These are phyloP conservation scores for Lontra canadensis DNA, from an alignment of 2,113 vertebrate species.

Conservation along the genomic window DNA sequence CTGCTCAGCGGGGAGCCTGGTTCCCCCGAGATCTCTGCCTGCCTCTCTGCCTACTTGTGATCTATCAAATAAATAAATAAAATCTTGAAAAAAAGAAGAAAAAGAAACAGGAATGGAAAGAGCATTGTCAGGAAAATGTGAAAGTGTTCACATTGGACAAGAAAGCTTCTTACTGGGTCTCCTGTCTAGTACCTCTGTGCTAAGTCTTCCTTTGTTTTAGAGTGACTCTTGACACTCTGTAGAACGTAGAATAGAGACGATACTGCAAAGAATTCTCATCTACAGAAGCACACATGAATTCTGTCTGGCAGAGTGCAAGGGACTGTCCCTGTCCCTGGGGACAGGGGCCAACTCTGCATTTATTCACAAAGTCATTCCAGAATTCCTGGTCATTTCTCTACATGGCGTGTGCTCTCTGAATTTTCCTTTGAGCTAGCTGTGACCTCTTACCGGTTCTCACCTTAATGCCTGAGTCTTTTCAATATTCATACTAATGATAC, in stretches of 20 bases:
- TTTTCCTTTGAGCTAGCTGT: not conserved
- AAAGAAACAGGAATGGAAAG: not conserved
- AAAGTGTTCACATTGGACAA: not conserved
- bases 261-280: too few species aligned
- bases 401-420: rapidly evolving
- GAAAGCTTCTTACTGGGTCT: not conserved
- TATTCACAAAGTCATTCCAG: not conserved
- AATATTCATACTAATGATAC: not conserved
- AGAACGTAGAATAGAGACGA: too few species aligned
- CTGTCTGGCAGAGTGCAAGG: too few species aligned
- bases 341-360: too few species aligned
- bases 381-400: rapidly evolving
- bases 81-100: too few species aligned
- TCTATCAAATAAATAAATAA: too few species aligned
- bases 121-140: not conserved
- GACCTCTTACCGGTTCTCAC: not conserved
- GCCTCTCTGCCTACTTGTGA: too few species aligned
- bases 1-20: too few species aligned
- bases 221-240: not conserved
- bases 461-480: not conserved
- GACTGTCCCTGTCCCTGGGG: too few species aligned
- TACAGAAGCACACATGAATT: too few species aligned
- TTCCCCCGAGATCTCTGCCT: too few species aligned
- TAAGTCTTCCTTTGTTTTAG: not conserved
- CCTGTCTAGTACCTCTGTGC: not conserved